Percentiles rank a stretch among this genome's conserved stretches.
These are phyloP conservation scores for Dipodomys merriami DNA, from an alignment of 2,113 vertebrate species.

Conservation along the genomic window DNA sequence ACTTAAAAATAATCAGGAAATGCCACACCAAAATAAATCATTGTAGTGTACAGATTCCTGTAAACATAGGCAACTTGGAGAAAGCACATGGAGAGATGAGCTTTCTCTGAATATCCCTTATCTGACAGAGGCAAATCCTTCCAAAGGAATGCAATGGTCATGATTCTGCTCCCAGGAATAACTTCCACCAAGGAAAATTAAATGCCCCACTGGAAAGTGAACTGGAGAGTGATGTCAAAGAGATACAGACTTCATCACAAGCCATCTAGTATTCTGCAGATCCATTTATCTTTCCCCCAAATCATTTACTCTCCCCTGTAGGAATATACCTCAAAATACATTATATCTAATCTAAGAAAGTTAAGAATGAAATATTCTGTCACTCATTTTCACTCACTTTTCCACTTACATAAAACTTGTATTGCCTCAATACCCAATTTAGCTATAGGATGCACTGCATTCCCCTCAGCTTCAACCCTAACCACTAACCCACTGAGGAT, in stretches of 20 bases:
- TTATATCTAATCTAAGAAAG: neutral
- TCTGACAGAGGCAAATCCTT: neutral
- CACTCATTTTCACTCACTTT: neutral
- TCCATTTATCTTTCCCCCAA: neutral
- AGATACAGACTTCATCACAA: neutral
- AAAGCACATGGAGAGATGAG: neutral
- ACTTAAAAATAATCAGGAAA: neutral
- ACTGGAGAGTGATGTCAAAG: too few relatives aligned
- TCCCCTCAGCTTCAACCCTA: neutral
- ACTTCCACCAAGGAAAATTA: neutral
- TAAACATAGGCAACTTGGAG: neutral
- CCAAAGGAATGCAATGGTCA: neutral
- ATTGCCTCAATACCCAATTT: neutral
- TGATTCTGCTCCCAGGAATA: neutral
- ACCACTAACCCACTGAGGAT: neutral
- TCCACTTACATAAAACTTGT: neutral
- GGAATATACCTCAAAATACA: neutral
- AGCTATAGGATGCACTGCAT: neutral
- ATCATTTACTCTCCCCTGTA: too few relatives aligned
- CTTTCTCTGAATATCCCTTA: neutral
- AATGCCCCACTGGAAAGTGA: neutral
- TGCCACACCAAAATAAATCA: neutral
- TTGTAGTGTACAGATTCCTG: neutral
- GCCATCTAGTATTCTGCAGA: neutral
- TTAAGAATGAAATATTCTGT: neutral